Evolutionary conservation across 2,113 vertebrate genomes (phyloP), one percentile per base, ranked within the genome.

Genomic region (Notothenia rossii): DNA sequence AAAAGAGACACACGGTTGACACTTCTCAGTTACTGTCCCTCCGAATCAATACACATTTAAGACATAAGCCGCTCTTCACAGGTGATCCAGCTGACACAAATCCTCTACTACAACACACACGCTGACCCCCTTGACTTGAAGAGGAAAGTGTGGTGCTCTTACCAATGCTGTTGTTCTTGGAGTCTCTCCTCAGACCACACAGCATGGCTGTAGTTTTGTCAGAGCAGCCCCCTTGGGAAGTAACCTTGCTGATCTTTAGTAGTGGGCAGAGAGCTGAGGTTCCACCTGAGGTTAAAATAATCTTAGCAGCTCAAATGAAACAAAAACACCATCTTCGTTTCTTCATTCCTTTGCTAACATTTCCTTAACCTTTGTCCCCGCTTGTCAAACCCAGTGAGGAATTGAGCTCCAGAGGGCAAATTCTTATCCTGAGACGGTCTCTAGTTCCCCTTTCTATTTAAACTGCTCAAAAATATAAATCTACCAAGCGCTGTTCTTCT

Each of bases 151-250:
- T 51, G 84, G 68, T 48, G 18, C 51, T 91, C 95, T 95, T 93
- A 95, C 95, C 95, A 53, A 85, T 88, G 86, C 91, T 89, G 86
- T 90, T 89, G 90, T 84, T 94, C 85, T 93, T 94, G 82, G 82
- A 75, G 87, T 95, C 95, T 89, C 88, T 94, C 89, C 93, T 92
- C 75, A 95, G 93, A 89, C 95, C 95, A 89, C 95, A 95, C 87
- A 95, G 91, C 95, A 95, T 95, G 89, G 81, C 87, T 88, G 86
- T 46, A 83, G 78, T 65, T 77, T 64, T 65, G 86, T 84, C 67
- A 81, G 66, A 77, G 7, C 89, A 91, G 91, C 82, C 75, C 84
- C 70, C 76, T 59, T 43, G n/a, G 74, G 70, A 85, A 79, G 82
- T 72, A 64, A 81, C 89, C 85, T 75, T 81, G 76, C 77, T 67